Base-by-base conservation (phyloP, 1,140 invertebrate genomes). In the Pygmarrhopalites habei region DNA sequence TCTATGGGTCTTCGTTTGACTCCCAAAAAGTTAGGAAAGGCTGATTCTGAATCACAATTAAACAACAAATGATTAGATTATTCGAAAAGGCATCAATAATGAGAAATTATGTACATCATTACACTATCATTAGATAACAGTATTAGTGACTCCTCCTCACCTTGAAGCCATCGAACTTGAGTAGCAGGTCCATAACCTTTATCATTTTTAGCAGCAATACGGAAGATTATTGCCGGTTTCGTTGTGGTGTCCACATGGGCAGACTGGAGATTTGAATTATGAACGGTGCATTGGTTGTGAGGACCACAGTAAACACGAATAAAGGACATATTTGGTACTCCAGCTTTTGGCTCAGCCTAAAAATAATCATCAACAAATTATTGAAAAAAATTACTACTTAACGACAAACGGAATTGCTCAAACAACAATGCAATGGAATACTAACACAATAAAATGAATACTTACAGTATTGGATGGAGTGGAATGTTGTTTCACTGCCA, bases 121-220 rank as follows among this genome's bases (percentile, higher is more conserved):
- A n/a, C n/a, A n/a, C n/a, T n/a, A n/a, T n/a, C n/a, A n/a, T n/a
- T n/a, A n/a, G n/a, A n/a, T n/a, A n/a, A n/a, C n/a, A n/a, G n/a
- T n/a, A n/a, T n/a, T n/a, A n/a, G n/a, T n/a, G n/a, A n/a, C n/a
- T n/a, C n/a, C n/a, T n/a, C n/a, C n/a, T 47, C 75, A 90, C 88
- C 93, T 85, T 97, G 94, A 23, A 98, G 81, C 95, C 94, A 98
- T 86, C 94, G 90, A 67, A 99, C 95, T 88, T 99, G 95, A 10
- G 95, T 98, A 15, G 96, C 95, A 51, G 95, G 95, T 58, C 96
- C 95, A 78, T 98, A 98, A 43, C 95, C 95, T 78, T 98, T 98
- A 69, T 98, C 94, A 79, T 99, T 99, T 67, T 90, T 83, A 39
- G 96, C 96, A 49, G 95, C 94, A 77, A 99, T 99, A 73, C 96